Evolutionary conservation across 2,797 vertebrate species (phyloP), one percentile per base, ranked within the genome.

Genomic region (Poecilia wingei): DNA sequence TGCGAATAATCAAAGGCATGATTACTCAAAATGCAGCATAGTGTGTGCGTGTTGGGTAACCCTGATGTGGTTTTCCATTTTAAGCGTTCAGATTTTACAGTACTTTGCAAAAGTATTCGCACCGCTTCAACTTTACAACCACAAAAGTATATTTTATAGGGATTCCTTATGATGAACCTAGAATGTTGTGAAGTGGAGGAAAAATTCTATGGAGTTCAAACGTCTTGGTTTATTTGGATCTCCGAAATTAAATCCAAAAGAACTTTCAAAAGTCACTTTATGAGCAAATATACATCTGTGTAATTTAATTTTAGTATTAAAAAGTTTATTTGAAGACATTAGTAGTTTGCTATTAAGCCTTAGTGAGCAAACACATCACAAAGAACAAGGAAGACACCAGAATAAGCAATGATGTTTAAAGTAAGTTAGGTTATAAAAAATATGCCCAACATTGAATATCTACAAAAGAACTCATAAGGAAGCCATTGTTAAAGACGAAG

Each of bases 1-100:
- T 55, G n/a, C 16, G 76, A 77, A 88, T 82, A 81, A 86, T 87
- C 82, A 88, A 22, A 66, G 77, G 59, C 18, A 66, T 22, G 61
- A 66, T 20, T 66, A 66, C 31, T 16, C 18, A 66, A 66, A 66
- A 22, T 3, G 3, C 36, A 41, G 36, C 82, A 72, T 77, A 41
- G 9, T 66, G 2, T 69, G 57, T 71, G 14, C 16, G 76, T 76
- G 69, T 7, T 66, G 28, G 4, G 2, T 41, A 31, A n/a, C 3
- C 39, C 77, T 59, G 75, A 80, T 61, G 83, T 83, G 82, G 61
- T 68, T 82, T 75, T 43, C 0, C 16, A 13, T 18, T 49, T 12
- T 45, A 71, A 57, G 77, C 79, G 77, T 36, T 45, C 49, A 49
- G 0, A 28, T 77, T 74, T 77, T n/a, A 36, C 13, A 59, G 22